These are phyloP conservation scores for Gymnarchus niloticus DNA, from an alignment of 2,113 vertebrate species.

Conservation along the genomic window DNA sequence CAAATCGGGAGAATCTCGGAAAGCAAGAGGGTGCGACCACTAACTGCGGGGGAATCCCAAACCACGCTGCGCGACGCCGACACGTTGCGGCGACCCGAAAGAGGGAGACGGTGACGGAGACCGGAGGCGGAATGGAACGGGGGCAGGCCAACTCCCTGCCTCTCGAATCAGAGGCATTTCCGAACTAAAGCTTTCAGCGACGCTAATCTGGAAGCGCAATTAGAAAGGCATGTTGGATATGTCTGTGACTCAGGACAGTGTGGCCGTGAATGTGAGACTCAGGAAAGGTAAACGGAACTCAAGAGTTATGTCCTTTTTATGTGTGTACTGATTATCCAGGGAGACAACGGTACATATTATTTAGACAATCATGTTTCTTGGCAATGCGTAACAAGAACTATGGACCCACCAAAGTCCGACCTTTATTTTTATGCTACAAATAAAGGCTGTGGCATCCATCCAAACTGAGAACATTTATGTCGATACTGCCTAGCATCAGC, in stretches of 20 bases:
- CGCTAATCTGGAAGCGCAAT: not conserved
- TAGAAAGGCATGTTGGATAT: not conserved
- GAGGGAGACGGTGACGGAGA: not conserved
- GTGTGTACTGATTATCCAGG: not conserved
- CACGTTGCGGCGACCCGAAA: not conserved
- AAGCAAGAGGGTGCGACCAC: not conserved
- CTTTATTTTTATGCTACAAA: not conserved
- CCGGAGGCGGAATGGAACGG: not conserved
- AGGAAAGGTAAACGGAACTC: not conserved
- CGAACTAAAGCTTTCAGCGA: not conserved
- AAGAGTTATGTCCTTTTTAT: not conserved
- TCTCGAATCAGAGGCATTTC: not conserved
- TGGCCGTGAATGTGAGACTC: not conserved
- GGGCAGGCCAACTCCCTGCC: not conserved
- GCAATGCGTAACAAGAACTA: not conserved
- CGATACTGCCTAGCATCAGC: not conserved
- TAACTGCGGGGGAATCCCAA: not conserved
- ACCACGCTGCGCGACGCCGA: not conserved
- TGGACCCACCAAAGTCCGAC: not conserved
- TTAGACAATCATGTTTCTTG: not conserved
- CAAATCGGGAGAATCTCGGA: not conserved
- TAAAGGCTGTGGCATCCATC: not conserved
- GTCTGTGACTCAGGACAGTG: not conserved
- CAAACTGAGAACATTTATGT: not conserved
- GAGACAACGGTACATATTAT: not conserved